phyloP scores from a whole-genome alignment of 2,888 invertebrate genomes.

The Coelopa pilipes region DNA sequence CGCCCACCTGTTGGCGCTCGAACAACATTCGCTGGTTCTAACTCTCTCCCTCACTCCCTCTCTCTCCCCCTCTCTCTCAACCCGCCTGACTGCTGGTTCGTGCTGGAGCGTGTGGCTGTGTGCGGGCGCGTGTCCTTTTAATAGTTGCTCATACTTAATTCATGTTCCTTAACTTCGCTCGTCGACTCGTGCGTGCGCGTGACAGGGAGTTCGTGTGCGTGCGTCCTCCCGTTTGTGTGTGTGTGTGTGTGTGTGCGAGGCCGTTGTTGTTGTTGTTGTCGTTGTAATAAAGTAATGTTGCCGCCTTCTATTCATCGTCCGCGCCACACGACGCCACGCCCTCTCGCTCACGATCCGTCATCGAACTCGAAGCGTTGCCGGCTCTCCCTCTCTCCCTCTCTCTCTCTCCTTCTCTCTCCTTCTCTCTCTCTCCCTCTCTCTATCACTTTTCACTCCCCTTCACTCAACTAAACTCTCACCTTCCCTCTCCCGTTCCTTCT shows the following conservation, averaged over 20 bases:
- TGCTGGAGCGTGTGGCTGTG: background rate
- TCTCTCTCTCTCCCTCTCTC: too few relatives aligned
- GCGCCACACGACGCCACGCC: too few relatives aligned
- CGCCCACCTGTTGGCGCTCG: background rate
- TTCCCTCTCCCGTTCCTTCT: background rate
- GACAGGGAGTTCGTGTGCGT: background rate
- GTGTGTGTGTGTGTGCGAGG: background rate
- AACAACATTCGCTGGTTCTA: background rate
- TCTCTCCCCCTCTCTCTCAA: too few relatives aligned
- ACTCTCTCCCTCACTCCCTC: too few relatives aligned
- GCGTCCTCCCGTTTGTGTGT: too few relatives aligned
- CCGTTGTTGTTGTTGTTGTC: background rate
- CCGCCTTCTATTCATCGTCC: too few relatives aligned
- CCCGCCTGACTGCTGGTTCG: background rate
- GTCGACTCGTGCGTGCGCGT: background rate
- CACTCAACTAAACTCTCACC: background rate
- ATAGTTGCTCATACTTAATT: conserved; percentile 22
- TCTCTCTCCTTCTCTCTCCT: too few relatives aligned
- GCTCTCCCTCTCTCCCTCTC: too few relatives aligned
- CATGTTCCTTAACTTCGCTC: conserved; percentile 6
- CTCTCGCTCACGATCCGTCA: too few relatives aligned
- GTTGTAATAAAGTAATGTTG: too few relatives aligned
- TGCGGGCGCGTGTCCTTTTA: conserved; percentile 14
- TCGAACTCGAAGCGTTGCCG: too few relatives aligned
- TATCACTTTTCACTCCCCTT: too few relatives aligned